Conservation (phyloP, 2,113 vertebrate species). For the Phasianus colchicus region DNA sequence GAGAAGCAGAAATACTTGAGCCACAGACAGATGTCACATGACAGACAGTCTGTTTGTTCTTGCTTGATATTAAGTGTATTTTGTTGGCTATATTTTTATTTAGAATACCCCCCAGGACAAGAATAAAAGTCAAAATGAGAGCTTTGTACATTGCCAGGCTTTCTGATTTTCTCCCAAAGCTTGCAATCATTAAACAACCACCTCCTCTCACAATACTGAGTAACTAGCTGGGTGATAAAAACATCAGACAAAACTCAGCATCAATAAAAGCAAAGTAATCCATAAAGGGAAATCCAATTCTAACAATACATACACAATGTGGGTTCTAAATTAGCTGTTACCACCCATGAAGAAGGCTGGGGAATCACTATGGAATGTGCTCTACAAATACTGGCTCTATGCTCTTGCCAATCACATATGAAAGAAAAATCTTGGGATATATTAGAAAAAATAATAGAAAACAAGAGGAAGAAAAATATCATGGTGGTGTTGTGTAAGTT, state of each 20-base stretch:
- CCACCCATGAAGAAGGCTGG: not conserved
- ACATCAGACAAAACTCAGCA: conserved; percentile 32
- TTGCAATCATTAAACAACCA: not conserved
- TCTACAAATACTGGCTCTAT: not conserved
- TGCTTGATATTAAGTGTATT: not conserved
- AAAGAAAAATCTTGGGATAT: not conserved
- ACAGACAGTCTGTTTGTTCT: not conserved
- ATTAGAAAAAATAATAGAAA: not conserved
- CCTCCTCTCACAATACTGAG: not conserved
- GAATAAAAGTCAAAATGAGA: conserved; percentile 37
- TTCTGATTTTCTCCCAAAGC: not conserved
- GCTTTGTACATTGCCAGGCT: not conserved
- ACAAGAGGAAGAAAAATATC: not conserved
- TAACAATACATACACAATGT: not conserved
- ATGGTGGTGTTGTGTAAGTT: not conserved
- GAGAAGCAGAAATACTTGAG: not conserved
- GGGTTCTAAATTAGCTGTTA: conserved; percentile 14
- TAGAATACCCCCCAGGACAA: conserved; percentile 29
- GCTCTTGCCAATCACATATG: rapidly evolving
- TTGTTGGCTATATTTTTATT: conserved; percentile 26
- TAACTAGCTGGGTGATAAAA: conserved; percentile 51
- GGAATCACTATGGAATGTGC: not conserved
- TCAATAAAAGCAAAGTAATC: conserved; percentile 50
- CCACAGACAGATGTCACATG: not conserved
- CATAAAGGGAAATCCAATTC: conserved; percentile 36